These are phyloP conservation scores for Julus scandinavius DNA, from an alignment of 2,888 invertebrate genomes.

Conservation along the genomic window DNA sequence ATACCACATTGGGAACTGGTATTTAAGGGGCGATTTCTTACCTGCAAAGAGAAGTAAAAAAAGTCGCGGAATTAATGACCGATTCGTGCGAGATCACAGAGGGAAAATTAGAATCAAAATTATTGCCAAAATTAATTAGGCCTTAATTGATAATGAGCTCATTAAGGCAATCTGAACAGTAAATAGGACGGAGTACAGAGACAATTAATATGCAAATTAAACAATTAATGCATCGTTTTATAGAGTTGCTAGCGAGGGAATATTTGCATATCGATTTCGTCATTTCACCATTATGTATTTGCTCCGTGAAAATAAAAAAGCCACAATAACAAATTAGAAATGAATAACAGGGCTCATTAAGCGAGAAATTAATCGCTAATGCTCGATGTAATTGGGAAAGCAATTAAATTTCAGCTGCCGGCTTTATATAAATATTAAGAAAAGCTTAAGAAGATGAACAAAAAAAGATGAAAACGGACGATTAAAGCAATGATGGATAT, in stretches of 20 bases:
- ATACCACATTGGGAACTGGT: neutral
- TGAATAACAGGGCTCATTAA: slow-evolving; percentile 33
- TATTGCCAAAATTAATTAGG: slow-evolving; percentile 33
- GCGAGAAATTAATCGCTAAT: slow-evolving; percentile 27
- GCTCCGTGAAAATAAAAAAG: slow-evolving; percentile 21
- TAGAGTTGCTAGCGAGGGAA: slow-evolving; percentile 23
- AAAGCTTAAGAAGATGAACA: neutral
- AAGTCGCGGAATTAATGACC: neutral
- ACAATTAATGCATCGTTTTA: slow-evolving; percentile 33
- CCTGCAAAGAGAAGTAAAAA: neutral
- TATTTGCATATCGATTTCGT: slow-evolving; percentile 20
- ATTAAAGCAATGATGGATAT: neutral
- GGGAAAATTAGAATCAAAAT: slow-evolving; percentile 18
- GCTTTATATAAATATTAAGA: neutral
- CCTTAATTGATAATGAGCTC: slow-evolving; percentile 19
- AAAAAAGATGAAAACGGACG: neutral
- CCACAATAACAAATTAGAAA: slow-evolving; percentile 33
- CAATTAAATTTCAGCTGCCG: slow-evolving; percentile 14
- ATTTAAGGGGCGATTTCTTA: neutral
- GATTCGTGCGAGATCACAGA: neutral
- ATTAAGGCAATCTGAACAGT: slow-evolving; percentile 27
- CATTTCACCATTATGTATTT: neutral
- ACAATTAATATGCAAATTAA: slow-evolving; percentile 33
- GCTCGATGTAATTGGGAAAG: slow-evolving; percentile 9
- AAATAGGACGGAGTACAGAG: slow-evolving; percentile 5